phyloP scores from a whole-genome alignment of 1,140 invertebrate species.

The Trichomalopsis sarcophagae region DNA sequence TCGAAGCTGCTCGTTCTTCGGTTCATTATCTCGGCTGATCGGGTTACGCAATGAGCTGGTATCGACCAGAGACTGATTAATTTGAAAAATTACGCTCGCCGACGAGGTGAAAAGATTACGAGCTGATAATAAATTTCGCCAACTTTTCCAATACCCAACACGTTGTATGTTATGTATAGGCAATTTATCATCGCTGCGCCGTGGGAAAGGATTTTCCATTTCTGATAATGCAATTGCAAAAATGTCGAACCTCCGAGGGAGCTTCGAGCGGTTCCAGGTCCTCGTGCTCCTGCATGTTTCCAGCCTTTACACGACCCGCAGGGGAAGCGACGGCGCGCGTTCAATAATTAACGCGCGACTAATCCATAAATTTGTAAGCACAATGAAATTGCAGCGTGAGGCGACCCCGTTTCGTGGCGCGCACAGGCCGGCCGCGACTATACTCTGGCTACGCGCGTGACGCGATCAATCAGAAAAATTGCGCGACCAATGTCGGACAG shows the following conservation, averaged over 20 bases:
- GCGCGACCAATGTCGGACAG: no score
- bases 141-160: not conserved
- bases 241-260: no score
- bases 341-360: slow-evolving; percentile 35
- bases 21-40: not conserved
- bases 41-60: no score
- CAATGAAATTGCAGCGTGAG: slow-evolving; percentile 31
- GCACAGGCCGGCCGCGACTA: not conserved
- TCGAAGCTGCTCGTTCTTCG: not conserved
- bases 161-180: no score
- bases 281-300: no score
- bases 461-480: slow-evolving; percentile 29
- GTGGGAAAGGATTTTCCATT: not conserved
- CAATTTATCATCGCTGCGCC: not conserved
- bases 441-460: not conserved
- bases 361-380: slow-evolving; percentile 45
- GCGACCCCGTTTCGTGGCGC: slow-evolving; percentile 14
- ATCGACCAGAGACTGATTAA: no score
- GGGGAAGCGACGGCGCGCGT: slow-evolving; percentile 16
- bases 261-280: no score
- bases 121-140: not conserved
- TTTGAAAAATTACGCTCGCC: no score
- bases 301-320: no score
- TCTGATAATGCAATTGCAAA: not conserved
- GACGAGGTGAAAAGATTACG: no score